phyloP scores from a whole-genome alignment of 37 sponge, comb jelly and placozoan genomes.

The Agelas oroides region DNA sequence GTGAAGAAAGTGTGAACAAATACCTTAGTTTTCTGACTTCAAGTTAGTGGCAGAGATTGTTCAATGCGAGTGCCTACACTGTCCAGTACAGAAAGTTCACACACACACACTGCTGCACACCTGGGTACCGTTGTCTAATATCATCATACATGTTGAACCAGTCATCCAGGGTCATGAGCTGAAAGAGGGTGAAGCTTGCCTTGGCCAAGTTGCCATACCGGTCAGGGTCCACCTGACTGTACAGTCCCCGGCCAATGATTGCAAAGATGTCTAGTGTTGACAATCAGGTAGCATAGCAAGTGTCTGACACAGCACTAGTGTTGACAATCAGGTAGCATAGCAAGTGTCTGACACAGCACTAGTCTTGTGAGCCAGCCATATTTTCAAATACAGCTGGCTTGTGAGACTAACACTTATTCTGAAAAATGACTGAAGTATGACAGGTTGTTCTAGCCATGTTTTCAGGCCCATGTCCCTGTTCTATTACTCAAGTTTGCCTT shows the following conservation, averaged over 20 bases:
- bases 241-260: slow-evolving; percentile 88
- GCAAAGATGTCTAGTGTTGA: slow-evolving; percentile 80
- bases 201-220: slow-evolving; percentile 87
- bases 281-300: neutral
- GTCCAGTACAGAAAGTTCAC: neutral
- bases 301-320: too few relatives aligned
- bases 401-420: too few relatives aligned
- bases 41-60: too few relatives aligned
- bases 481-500: too few relatives aligned
- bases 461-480: too few relatives aligned
- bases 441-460: too few relatives aligned
- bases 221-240: slow-evolving; percentile 73
- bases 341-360: neutral
- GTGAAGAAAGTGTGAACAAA: too few relatives aligned
- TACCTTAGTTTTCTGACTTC: too few relatives aligned
- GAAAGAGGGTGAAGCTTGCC: slow-evolving; percentile 86
- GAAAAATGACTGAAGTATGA: too few relatives aligned
- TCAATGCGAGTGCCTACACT: too few relatives aligned
- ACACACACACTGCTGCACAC: neutral
- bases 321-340: neutral
- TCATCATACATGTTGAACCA: slow-evolving; percentile 87
- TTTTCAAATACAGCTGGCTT: too few relatives aligned
- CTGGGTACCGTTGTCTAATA: slow-evolving; percentile 52
- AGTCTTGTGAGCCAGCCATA: too few relatives aligned
- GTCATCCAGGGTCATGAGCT: slow-evolving; percentile 93